phyloP scores from a whole-genome alignment of 2,888 invertebrate species.

The Cryptocephalus moraei region DNA sequence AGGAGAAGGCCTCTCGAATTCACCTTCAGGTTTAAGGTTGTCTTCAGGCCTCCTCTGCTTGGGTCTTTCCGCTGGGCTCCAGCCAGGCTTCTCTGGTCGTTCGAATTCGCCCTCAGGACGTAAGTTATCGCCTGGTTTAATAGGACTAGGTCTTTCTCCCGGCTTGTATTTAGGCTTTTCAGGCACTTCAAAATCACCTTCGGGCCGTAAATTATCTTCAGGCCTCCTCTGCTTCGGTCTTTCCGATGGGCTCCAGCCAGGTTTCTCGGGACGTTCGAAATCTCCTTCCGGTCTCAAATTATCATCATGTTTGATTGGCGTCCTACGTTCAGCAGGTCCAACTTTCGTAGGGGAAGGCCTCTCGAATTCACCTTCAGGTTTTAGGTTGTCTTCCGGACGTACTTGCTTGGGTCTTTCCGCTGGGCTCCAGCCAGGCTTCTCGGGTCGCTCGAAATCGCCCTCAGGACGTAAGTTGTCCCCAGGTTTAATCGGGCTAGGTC shows the following conservation, averaged over 20 bases:
- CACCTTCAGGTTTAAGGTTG: conserved; percentile 45
- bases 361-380: conserved; percentile 49
- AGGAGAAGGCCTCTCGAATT: conserved; percentile 35
- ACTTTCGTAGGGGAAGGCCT: conserved; percentile 36
- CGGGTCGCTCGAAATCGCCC: conserved; percentile 46
- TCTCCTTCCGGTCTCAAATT: conserved; percentile 45
- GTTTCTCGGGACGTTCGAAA: conserved; percentile 33
- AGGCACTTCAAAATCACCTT: conserved; percentile 47
- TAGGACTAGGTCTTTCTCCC: conserved; percentile 44
- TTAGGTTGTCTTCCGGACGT: conserved; percentile 52
- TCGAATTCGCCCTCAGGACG: conserved; percentile 45
- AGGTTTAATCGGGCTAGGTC: conserved; percentile 31
- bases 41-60: conserved; percentile 41
- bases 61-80: conserved; percentile 47
- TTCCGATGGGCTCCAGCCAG: conserved; percentile 36
- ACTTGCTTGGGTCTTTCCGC: conserved; percentile 41
- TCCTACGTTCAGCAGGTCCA: conserved; percentile 41
- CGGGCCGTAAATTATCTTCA: conserved; percentile 50
- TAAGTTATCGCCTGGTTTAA: conserved; percentile 44
- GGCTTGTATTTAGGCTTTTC: conserved; percentile 34
- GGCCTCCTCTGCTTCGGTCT: conserved; percentile 44
- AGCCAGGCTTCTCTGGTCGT: conserved; percentile 26
- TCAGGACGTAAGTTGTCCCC: conserved; percentile 55
- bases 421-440: conserved; percentile 34
- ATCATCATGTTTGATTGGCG: conserved; percentile 46